Base-by-base conservation (phyloP, 2,113 vertebrate genomes). In the Dendrocopos noguchii region DNA sequence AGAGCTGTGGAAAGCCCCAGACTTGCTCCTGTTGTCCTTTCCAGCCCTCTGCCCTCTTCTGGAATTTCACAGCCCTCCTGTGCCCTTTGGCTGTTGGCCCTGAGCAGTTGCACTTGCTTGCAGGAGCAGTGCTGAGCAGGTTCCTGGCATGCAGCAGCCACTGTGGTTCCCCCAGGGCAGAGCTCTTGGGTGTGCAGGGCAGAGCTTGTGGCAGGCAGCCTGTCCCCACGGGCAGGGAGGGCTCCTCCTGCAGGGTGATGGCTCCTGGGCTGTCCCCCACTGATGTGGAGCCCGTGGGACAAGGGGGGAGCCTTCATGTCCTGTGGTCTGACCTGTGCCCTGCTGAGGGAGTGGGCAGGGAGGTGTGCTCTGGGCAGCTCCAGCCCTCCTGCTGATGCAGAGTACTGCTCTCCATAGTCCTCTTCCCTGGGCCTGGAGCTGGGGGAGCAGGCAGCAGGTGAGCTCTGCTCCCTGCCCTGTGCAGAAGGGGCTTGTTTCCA, bases 11-110 rank as follows among this genome's bases (percentile, higher is more conserved):
- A 71, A 77, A 28, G 15, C 9, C 36, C 77, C 63, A 19, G 17
- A 20, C 65, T 86, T 0, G 0, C 16, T 90, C 13, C 53, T 1
- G 1, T 72, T 0, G 0, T 18, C 21, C 4, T 81, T 64, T 19
- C 20, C 29, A 80, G 52, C 52, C 22, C 17, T 65, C 28, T 80
- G 50, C 29, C 36, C 22, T 66, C 33, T 75, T 29, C 46, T 36
- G 47, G 42, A 34, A 7, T 15, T 39, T 42, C 19, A 6, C 67
- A 68, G 67, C 39, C 42, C 12, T 59, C 11, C 39, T 74, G 47
- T 10, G 11, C 10, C 29, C 31, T 59, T 22, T 1, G 6, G 27
- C 15, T 0, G 1, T 28, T 33, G 64, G 10, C 36, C 81, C 39
- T 72, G 47, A 33, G 59, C 20, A 6, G 1, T 24, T 55, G 9